These are phyloP conservation scores for Caenorhabditis inopinata DNA, from an alignment of 1,140 invertebrate genomes.

Conservation along the genomic window DNA sequence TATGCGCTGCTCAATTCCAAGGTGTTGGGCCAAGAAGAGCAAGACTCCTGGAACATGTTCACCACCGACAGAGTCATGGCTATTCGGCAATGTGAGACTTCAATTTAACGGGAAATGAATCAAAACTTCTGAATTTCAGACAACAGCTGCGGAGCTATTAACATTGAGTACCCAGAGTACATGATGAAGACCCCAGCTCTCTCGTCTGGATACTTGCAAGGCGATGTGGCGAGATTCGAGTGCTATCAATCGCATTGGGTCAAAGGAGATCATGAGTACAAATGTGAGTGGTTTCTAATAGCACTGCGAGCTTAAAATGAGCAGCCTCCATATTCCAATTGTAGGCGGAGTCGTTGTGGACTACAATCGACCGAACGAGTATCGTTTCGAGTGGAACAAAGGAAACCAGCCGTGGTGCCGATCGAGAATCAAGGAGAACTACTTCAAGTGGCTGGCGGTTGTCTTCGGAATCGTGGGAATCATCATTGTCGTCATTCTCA, in stretches of 20 bases:
- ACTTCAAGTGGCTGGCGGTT: constrained; percentile 61
- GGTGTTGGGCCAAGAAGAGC: constrained; percentile 57
- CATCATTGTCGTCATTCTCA: constrained; percentile 43
- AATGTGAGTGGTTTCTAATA: constrained; percentile 53
- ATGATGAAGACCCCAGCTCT: constrained; percentile 61
- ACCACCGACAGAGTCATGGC: constrained; percentile 52
- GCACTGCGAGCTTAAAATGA: not conserved
- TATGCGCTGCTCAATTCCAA: constrained; percentile 62
- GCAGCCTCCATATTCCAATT: constrained; percentile 28
- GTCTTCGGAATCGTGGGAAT: constrained; percentile 50
- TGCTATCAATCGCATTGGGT: constrained; percentile 66
- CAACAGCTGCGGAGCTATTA: constrained; percentile 66
- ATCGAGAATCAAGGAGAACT: constrained; percentile 65
- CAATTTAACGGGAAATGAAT: not conserved
- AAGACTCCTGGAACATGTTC: constrained; percentile 60
- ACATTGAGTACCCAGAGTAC: constrained; percentile 66
- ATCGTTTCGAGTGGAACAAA: constrained; percentile 67
- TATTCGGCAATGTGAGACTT: constrained; percentile 58
- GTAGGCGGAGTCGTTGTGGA: constrained; percentile 61
- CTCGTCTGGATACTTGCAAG: constrained; percentile 58
- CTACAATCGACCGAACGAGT: constrained; percentile 60
- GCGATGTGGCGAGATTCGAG: constrained; percentile 64
- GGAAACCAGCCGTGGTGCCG: constrained; percentile 59
- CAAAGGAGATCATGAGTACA: constrained; percentile 64
- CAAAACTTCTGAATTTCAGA: constrained; percentile 50